Percentiles rank a stretch among this genome's conserved stretches.
Conservation (phyloP, 2,113 vertebrate genomes). For the Tauraco erythrolophus region DNA sequence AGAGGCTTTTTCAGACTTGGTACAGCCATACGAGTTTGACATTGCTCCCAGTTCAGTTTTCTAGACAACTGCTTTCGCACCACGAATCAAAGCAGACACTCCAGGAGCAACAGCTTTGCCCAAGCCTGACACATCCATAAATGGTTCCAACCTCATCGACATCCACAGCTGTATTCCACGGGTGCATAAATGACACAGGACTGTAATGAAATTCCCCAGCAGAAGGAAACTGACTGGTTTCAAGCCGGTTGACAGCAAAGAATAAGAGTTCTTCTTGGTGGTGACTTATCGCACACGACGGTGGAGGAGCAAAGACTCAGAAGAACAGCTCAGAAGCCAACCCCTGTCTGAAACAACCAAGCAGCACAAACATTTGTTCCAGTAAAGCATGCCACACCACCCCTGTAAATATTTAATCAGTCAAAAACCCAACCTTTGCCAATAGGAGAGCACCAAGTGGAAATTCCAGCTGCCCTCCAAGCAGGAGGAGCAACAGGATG, state of each 20-base stretch:
- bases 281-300: accelerated
- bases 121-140: neutral
- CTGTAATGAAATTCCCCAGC: neutral
- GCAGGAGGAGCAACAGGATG: neutral
- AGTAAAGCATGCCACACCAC: neutral
- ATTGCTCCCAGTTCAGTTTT: accelerated
- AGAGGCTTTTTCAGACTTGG: neutral
- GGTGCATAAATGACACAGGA: neutral
- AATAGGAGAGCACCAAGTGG: neutral
- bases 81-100: neutral
- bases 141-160: neutral
- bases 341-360: neutral
- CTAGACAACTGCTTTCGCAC: neutral
- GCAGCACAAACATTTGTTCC: neutral
- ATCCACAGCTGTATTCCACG: neutral
- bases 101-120: neutral
- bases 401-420: neutral
- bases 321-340: neutral
- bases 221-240: neutral
- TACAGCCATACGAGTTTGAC: neutral
- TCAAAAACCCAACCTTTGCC: neutral
- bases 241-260: neutral
- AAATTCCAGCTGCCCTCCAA: neutral
- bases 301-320: neutral
- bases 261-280: neutral